phyloP scores from a whole-genome alignment of 1,140 invertebrate genomes.

The Drosophila ficusphila region DNA sequence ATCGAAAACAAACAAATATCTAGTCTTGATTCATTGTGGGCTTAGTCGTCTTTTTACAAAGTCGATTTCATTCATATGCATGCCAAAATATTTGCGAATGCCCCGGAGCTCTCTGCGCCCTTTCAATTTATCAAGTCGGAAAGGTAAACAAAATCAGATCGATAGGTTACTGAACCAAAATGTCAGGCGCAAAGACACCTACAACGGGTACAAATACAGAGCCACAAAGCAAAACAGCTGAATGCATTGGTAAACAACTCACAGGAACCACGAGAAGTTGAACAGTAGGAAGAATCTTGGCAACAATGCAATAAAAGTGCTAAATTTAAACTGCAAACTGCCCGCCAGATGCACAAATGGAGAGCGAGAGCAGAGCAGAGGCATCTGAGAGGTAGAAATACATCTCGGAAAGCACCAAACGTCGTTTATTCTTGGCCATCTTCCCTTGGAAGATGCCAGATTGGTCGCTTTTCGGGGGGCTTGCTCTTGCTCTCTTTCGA shows the following conservation, averaged over 20 bases:
- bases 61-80: background rate
- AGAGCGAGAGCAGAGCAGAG: background rate
- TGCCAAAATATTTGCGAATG: conserved; percentile 11
- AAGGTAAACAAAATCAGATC: conserved; percentile 57
- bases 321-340: conserved; percentile 60
- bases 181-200: conserved; percentile 18
- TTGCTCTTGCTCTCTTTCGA: conserved; percentile 19
- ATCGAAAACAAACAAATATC: background rate
- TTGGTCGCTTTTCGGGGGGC: background rate
- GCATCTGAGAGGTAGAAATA: background rate
- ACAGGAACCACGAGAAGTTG: conserved; percentile 13
- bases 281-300: conserved; percentile 35
- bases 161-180: conserved; percentile 73
- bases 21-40: background rate
- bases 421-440: conserved; percentile 42
- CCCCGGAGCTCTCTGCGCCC: background rate
- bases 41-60: background rate
- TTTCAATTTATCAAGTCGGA: conserved; percentile 16
- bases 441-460: conserved; percentile 21
- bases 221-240: conserved; percentile 12
- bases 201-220: conserved; percentile 5
- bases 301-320: conserved; percentile 50
- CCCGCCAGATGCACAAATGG: conserved; percentile 36
- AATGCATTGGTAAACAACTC: conserved; percentile 32
- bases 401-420: conserved; percentile 19